Base-by-base conservation (phyloP, 1,140 invertebrate genomes). In the Acromyrmex heyeri region DNA sequence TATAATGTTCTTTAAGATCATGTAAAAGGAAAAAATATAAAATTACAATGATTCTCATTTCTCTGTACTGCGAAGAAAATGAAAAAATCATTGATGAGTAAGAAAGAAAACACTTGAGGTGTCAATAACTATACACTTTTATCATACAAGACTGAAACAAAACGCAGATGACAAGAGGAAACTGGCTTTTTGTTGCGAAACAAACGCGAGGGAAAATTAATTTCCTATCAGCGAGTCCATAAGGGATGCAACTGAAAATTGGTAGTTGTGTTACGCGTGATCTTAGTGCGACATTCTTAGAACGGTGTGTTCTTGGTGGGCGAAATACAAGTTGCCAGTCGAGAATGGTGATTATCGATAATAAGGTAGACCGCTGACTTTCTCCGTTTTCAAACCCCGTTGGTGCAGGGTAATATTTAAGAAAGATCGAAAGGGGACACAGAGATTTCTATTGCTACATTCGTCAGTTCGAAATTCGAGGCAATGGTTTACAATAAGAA, bases 341-440 rank as follows among this genome's bases (percentile, higher is more conserved):
- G 53, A 76, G 55, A 55, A 70, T 38, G 14, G 21, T 70, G 30
- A 61, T 73, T 53, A 67, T 59, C 88, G 69, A 81, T 88, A 61
- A 67, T 55, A n/a, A 21, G 27, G 14, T 24, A 73, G 18, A n/a
- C n/a, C 16, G 75, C 73, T 14, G 6, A 89, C 88, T 89, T 89
- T 89, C 88, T 89, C 87, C 76, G 57, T 85, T 88, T 88, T 79
- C 48, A 18, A 34, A 67, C 24, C 24, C 24, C 61, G 62, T 30
- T 34, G 30, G 50, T 27, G 24, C 50, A 34, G 18, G 55, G 75
- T 53, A 44, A 27, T 21, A 55, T 69, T 70, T 65, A n/a, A 72
- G 27, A 61, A 79, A 30, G n/a, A 73, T 24, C 14, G 48, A 48
- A 27, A 50, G 14, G 10, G 8, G 14, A 34, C 65, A 1, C 75